A percentile compares a stretch with the other conserved stretches of the same genome.
Evolutionary conservation across 2,888 invertebrate genomes (phyloP).

Genomic region (Oligia strigilis): DNA sequence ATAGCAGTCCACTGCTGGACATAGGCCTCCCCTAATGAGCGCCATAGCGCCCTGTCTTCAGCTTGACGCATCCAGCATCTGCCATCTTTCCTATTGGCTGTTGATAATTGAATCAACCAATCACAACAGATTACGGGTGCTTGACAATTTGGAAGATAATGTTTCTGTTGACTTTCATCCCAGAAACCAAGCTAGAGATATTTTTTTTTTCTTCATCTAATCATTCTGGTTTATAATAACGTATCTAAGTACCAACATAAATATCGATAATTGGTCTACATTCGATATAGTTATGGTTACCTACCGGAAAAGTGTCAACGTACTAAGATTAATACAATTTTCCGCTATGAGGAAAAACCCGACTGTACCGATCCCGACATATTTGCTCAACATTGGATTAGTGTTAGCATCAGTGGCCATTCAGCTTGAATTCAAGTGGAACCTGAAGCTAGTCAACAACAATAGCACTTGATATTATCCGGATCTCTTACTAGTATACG

Average conservation of each 20-base stretch:
- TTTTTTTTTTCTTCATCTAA: neutral
- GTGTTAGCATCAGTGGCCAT: neutral
- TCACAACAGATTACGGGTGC: neutral
- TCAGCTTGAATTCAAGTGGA: neutral
- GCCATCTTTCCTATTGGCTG: neutral
- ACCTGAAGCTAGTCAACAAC: neutral
- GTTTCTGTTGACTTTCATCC: neutral
- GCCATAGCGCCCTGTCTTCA: no score
- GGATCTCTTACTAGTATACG: no score
- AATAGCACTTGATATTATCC: neutral
- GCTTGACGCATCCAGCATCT: no score
- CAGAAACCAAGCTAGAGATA: neutral
- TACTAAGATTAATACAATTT: neutral
- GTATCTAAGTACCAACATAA: neutral
- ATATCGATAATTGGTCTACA: neutral
- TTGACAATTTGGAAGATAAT: neutral
- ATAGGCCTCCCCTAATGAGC: no score
- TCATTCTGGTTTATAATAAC: neutral
- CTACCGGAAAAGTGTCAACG: neutral
- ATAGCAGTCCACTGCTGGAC: no score
- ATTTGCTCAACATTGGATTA: neutral
- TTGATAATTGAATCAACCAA: neutral
- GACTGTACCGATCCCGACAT: neutral
- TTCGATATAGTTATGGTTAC: neutral
- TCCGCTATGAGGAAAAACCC: conserved; percentile 1